Conservation (phyloP, 2,888 invertebrate species). For the Apodemia mormo region DNA sequence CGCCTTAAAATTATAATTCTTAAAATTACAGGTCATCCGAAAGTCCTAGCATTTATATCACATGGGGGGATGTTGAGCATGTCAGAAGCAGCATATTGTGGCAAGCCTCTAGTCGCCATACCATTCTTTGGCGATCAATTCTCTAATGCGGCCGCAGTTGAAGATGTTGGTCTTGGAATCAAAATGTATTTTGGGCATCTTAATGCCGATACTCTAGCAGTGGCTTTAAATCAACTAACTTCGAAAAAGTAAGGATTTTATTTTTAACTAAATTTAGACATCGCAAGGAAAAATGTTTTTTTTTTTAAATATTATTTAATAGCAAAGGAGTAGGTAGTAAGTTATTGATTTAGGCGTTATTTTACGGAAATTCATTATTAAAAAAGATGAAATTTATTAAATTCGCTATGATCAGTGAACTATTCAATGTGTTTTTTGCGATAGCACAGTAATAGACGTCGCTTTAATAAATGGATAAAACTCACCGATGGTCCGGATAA, state of each 20-base stretch:
- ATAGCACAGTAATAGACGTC: too few relatives aligned
- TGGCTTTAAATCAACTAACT: conserved; percentile 67
- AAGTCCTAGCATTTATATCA: conserved; percentile 85
- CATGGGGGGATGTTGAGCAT: conserved; percentile 88
- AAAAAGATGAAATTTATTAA: too few relatives aligned
- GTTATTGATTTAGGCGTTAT: too few relatives aligned
- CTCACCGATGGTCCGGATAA: too few relatives aligned
- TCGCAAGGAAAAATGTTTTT: conserved; percentile 26
- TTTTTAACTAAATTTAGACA: not conserved
- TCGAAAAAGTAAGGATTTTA: conserved; percentile 59
- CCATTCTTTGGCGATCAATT: conserved; percentile 87
- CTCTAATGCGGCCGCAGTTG: conserved; percentile 79
- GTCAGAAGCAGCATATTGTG: conserved; percentile 85
- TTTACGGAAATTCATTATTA: too few relatives aligned
- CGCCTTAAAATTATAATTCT: not conserved
- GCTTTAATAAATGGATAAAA: too few relatives aligned
- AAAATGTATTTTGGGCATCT: conserved; percentile 74
- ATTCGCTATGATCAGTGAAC: too few relatives aligned
- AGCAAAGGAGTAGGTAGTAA: too few relatives aligned
- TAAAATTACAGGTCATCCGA: conserved; percentile 82
- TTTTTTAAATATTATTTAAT: too few relatives aligned
- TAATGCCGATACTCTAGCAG: conserved; percentile 69
- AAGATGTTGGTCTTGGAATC: conserved; percentile 78
- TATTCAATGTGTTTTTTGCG: too few relatives aligned
- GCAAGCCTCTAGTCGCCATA: conserved; percentile 84